Percentiles rank a stretch among this genome's conserved stretches.
Evolutionary conservation across 2,797 vertebrate species (phyloP).

Genomic region (Schizopygopsis malacanthus): DNA sequence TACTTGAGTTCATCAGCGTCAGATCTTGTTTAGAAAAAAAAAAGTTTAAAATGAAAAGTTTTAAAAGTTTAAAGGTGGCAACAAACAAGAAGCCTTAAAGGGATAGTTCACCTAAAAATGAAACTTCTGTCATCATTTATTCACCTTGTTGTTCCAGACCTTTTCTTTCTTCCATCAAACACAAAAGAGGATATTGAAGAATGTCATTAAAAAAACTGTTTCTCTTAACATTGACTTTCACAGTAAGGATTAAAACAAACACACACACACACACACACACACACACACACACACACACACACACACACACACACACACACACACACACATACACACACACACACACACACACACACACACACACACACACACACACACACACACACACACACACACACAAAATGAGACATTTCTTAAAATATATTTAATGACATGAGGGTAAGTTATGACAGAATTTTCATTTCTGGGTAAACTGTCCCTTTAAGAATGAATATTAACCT

Average conservation of each 20-base stretch:
- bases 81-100: background rate
- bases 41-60: background rate
- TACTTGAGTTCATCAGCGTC: background rate
- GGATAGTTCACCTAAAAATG: background rate
- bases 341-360: too few species aligned
- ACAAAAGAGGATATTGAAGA: background rate
- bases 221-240: background rate
- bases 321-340: too few species aligned
- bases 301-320: too few species aligned
- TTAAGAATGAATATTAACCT: background rate
- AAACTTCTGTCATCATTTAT: background rate
- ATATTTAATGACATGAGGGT: background rate
- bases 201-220: background rate
- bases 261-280: too few species aligned
- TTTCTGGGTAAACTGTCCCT: background rate
- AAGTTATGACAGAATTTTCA: background rate
- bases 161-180: background rate
- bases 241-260: background rate
- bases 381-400: too few species aligned
- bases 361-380: too few species aligned
- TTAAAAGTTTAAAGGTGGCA: background rate
- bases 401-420: background rate
- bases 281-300: too few species aligned
- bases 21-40: background rate
- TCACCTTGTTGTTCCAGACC: background rate